Evolutionary conservation across 2,888 invertebrate species (phyloP), one percentile per base, ranked within the genome.

Genomic region (Pristionchus mayeri): DNA sequence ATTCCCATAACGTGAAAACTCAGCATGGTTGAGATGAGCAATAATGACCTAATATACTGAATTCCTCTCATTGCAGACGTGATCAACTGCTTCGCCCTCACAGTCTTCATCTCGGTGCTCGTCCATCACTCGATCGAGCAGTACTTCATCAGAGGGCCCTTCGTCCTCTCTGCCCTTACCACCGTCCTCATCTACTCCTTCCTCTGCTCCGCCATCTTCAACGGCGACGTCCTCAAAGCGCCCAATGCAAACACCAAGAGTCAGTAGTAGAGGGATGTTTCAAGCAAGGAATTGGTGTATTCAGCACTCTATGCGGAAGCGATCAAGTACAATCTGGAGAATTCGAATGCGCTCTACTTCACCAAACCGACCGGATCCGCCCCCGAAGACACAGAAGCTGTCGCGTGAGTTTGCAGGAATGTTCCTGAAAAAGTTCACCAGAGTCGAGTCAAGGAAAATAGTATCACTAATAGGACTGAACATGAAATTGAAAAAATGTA

Each of bases 151-250:
- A 44, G 13, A 24, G 48, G 50, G 24, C 44, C 76, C 2, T 24
- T 50, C 76, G 21, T 67, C 40, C 67, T 67, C 40, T 27, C 60
- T 44, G 81, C 30, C 40, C 16, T 81, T n/a, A n/a, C 44, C 3
- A 81, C 81, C 30, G 27, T 37, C 9, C 30, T 60, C 16, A 44
- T 60, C 27, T 81, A 57, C 18, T 40, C 48, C 16, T 30, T 63
- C 40, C 81, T 81, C 40, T 81, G 60, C 81, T 60, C 81, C 13
- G 81, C 79, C 7, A 79, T 81, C 2, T 81, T 63, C 63, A 81
- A 27, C 34, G 81, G 81, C 40, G 27, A 30, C 3, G 7, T 60
- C 0, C 21, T 30, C 13, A 40, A 81, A 34, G 24, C 24, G 2
- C 50, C 81, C 11, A 34, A 60, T 40, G 44, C 44, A 57, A 34